phyloP scores from a whole-genome alignment of 2,888 invertebrate species.

The Tenthredo notha region DNA sequence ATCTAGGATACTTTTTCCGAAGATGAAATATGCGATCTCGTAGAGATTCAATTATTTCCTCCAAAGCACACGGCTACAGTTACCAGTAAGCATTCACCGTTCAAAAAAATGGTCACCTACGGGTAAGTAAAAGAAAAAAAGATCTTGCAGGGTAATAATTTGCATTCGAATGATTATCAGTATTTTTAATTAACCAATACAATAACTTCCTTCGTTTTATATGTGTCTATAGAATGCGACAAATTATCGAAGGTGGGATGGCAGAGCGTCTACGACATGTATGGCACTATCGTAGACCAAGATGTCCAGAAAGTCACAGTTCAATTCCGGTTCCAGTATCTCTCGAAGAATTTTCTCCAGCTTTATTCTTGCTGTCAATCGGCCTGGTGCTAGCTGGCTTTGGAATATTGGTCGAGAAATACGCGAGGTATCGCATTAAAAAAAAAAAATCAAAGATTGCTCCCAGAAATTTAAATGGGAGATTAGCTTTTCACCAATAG shows the following conservation, averaged over 20 bases:
- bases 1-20: slow-evolving; percentile 81
- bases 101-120: slow-evolving; percentile 72
- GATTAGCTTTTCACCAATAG: background rate
- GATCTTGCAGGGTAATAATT: background rate
- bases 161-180: background rate
- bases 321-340: slow-evolving; percentile 67
- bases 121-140: slow-evolving; percentile 62
- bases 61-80: slow-evolving; percentile 65
- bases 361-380: slow-evolving; percentile 63
- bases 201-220: background rate
- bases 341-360: slow-evolving; percentile 69
- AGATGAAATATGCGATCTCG: slow-evolving; percentile 84
- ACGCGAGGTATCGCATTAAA: background rate
- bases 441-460: background rate
- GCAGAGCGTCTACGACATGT: slow-evolving; percentile 61
- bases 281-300: slow-evolving; percentile 67
- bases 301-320: slow-evolving; percentile 69
- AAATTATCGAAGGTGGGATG: slow-evolving; percentile 67
- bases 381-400: slow-evolving; percentile 61
- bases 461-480: background rate
- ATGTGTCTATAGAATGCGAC: slow-evolving; percentile 60
- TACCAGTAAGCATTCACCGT: slow-evolving; percentile 69
- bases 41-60: slow-evolving; percentile 77
- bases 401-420: slow-evolving; percentile 63
- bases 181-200: background rate